Base-by-base conservation (phyloP, 2,888 invertebrate genomes). In the Pinctada fucata region DNA sequence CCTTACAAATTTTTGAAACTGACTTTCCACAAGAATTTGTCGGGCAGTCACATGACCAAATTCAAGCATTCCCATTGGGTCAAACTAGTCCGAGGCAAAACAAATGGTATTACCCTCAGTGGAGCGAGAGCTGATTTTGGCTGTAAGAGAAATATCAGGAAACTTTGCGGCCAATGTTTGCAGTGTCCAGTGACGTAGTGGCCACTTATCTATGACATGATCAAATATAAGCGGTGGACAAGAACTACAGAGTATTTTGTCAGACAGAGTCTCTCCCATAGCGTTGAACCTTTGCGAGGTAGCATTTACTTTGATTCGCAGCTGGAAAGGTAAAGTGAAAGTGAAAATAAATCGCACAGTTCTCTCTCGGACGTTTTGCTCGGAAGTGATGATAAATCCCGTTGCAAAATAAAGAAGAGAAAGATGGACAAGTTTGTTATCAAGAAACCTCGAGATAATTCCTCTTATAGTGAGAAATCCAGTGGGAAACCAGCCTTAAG, bases 161-260 rank as follows among this genome's bases (percentile, higher is more conserved):
- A 90, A 49, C 76, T 86, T 84, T 13, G 84, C 83, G 31, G 75
- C 72, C 8, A 91, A 82, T 68, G 72, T 78, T 4, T 82, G 69
- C 10, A 87, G 85, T 58, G 84, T 89, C 91, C 91, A 91, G 13
- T 80, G 47, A 8, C 76, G 77, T 8, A 89, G 85, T 51, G 86
- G 82, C 90, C 90, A 90, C 2, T 80, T 69, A 48, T 81, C 72
- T n/a, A 85, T 79, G 48, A 72, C 48, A 16, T 84, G 80, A 31
- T 79, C 64, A 51, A 87, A 80, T 49, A 89, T 65, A 10, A 86
- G 73, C 45, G 88, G 88, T 50, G 80, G 78, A 58, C 77, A 77
- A 50, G 8, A 31, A 31, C 31, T 31, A 31, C n/a, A 49, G 13
- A 45, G 49, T 65, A 75, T 72, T 45, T 58, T 51, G 6, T 67